Percentiles rank a stretch among this genome's conserved stretches.
phyloP scores from a whole-genome alignment of 2,797 vertebrate species.

The Galagoides demidoff region DNA sequence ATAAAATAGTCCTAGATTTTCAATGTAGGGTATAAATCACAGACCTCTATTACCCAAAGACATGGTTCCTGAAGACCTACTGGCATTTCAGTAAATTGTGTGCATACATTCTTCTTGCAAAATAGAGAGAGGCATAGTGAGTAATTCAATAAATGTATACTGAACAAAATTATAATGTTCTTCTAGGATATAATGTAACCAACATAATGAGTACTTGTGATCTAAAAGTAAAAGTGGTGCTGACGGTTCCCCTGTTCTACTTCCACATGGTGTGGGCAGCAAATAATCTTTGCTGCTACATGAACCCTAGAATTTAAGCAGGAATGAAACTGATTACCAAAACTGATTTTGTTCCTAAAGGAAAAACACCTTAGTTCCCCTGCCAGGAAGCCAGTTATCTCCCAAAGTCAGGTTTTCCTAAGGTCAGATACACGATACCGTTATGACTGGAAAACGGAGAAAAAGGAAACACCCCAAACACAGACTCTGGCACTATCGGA shows the following conservation, averaged over 20 bases:
- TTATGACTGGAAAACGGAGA: neutral
- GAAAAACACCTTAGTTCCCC: neutral
- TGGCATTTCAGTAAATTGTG: neutral
- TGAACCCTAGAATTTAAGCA: neutral
- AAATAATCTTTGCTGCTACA: neutral
- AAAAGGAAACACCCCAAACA: neutral
- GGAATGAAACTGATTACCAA: constrained; percentile 2
- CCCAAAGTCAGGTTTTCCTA: neutral
- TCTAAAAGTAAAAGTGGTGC: constrained; percentile 17
- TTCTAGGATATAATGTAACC: neutral
- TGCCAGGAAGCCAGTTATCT: neutral
- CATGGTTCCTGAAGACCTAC: neutral
- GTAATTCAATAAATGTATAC: constrained; percentile 34
- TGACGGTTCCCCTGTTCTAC: neutral
- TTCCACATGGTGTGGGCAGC: neutral
- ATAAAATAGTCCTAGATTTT: neutral
- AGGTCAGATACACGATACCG: neutral
- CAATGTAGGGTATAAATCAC: neutral
- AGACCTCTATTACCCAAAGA: constrained; percentile 4
- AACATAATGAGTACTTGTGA: neutral
- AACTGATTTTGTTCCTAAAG: neutral
- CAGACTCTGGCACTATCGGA: neutral
- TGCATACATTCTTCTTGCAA: neutral
- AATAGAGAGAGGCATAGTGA: neutral
- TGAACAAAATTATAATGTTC: constrained; percentile 39